Base-by-base conservation (phyloP, 2,113 vertebrate genomes). In the Vulpes ferrilata region DNA sequence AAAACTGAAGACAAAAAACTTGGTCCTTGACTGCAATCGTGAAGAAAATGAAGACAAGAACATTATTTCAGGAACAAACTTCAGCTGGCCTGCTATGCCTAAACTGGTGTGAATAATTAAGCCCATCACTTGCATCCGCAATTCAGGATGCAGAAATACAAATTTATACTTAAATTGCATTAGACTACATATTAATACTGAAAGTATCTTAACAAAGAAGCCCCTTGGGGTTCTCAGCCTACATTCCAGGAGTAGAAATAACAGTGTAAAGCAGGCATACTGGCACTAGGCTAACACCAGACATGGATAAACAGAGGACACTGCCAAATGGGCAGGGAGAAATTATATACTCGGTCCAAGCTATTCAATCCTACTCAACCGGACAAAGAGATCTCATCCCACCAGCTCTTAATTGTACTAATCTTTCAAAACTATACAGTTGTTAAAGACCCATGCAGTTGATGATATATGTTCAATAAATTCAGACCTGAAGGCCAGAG, bases 31-130 rank as follows among this genome's bases (percentile, higher is more conserved):
- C 4, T 53, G 35, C 2, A 86, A 35, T 12, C 38, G 57, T 71
- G 55, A 95, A 71, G 57, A 88, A 93, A 94, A 93, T 22, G 80
- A 92, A 89, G 71, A 65, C 20, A 96, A 22, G 55, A 87, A 27
- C 30, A 89, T 64, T 80, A 35, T 92, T 88, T 59, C 30, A 90
- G 94, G 86, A 32, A 65, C 59, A 91, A 79, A 73, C 73, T 64
- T 64, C 35, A 88, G 23, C 20, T 71, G 87, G 82, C 51, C 43
- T 7, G 30, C 16, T 11, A 30, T 55, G 35, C 48, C 60, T 80
- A 69, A 23, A 76, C 32, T n/a, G 73, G 78, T 23, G 19, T n/a
- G 6, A 90, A 38, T 43, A 74, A 93, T 65, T 59, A 73, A 93
- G 25, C 64, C n/a, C 25, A 73, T n/a, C 64, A 62, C 11, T 65